A percentile compares a stretch with the other conserved stretches of the same genome.
phyloP scores from a whole-genome alignment of 2,113 vertebrate species.

The Tupaia tana region DNA sequence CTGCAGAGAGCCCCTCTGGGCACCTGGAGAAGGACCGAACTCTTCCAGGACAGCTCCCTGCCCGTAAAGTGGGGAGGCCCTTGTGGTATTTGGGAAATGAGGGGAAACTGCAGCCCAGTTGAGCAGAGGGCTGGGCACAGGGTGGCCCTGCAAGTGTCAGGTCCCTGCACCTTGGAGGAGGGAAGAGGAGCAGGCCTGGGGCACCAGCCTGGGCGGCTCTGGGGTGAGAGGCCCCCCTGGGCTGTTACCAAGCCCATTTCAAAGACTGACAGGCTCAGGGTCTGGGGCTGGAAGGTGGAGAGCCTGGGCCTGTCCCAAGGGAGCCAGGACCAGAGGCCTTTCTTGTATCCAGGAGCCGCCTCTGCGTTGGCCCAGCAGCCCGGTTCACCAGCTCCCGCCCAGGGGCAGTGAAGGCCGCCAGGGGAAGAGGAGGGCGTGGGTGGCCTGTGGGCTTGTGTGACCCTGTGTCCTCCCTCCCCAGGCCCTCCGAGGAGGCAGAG shows the following conservation, averaged over 20 bases:
- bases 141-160: rapidly evolving
- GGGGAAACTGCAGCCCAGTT: rapidly evolving
- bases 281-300: rapidly evolving
- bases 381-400: not conserved
- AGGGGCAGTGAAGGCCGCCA: rapidly evolving
- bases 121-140: not conserved
- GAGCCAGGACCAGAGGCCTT: rapidly evolving
- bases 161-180: not conserved
- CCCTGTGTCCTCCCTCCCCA: rapidly evolving
- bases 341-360: no score
- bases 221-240: no score
- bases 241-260: not conserved
- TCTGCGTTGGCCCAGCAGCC: no score
- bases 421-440: rapidly evolving
- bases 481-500: rapidly evolving
- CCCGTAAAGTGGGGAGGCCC: not conserved
- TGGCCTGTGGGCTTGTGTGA: not conserved
- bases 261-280: not conserved
- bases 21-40: no score
- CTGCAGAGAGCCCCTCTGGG: not conserved
- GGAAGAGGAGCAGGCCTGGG: rapidly evolving
- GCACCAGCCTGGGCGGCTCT: not conserved
- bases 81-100: rapidly evolving
- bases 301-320: no score
- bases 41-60: not conserved